Percentiles rank a stretch among this genome's conserved stretches.
Evolutionary conservation across 2,113 vertebrate genomes (phyloP).

Genomic region (Nothobranchius furzeri): DNA sequence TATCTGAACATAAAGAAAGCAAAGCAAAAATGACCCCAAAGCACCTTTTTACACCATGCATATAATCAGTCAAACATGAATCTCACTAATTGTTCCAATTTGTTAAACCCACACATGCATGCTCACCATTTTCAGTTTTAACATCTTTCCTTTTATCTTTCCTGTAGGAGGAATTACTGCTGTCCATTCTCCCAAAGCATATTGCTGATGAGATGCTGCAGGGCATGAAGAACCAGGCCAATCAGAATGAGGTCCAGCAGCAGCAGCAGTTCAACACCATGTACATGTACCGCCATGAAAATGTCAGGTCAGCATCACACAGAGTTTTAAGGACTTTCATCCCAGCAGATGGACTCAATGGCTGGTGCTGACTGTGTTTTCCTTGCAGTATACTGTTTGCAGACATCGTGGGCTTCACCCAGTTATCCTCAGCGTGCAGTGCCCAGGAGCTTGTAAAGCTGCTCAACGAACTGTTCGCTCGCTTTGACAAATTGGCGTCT

Average conservation of each 20-base stretch:
- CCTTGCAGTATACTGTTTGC: constrained; percentile 91
- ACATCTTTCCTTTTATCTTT: constrained; percentile 9
- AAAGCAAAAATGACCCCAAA: no score
- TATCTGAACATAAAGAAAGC: no score
- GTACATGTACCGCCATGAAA: constrained; percentile 99
- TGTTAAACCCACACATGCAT: no score
- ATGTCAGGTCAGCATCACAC: constrained; percentile 85
- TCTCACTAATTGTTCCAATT: constrained; percentile 14
- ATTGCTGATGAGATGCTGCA: constrained; percentile 97
- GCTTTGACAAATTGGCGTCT: constrained; percentile 91
- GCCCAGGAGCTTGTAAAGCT: constrained; percentile 96
- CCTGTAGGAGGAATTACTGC: constrained; percentile 88
- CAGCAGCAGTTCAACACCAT: constrained; percentile 99
- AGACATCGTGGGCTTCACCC: constrained; percentile 96
- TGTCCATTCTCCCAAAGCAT: constrained; percentile 96
- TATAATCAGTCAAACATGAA: background rate
- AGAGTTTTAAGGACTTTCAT: no score
- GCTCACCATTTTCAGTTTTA: no score
- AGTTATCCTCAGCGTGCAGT: constrained; percentile 90
- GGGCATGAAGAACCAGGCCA: constrained; percentile 92
- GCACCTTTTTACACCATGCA: no score
- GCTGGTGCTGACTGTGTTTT: background rate
- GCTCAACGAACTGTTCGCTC: constrained; percentile 93
- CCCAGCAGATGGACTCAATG: background rate
- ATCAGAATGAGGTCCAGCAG: constrained; percentile 90